Conservation (phyloP, 1,140 invertebrate genomes). For the Heliconius melpomene region DNA sequence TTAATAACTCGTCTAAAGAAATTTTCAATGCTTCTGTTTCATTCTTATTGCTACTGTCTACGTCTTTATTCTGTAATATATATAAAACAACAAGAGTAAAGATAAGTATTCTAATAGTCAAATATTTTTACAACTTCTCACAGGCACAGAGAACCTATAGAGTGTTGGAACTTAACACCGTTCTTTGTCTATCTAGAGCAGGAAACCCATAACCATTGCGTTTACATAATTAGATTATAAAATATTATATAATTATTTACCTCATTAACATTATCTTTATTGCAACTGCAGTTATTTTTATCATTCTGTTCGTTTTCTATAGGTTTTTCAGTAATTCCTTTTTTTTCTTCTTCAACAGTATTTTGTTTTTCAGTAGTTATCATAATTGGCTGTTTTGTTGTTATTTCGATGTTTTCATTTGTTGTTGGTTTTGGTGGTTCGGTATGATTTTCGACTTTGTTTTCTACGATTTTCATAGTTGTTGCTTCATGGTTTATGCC, state of each 20-base stretch:
- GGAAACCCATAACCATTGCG: no score
- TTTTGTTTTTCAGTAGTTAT: not conserved
- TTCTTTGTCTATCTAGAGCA: no score
- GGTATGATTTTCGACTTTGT: not conserved
- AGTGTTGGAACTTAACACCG: no score
- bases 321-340: not conserved
- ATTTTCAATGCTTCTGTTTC: constrained; percentile 8
- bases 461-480: not conserved
- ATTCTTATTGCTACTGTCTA: not conserved
- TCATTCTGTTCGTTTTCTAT: not conserved
- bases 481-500: not conserved
- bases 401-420: not conserved
- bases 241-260: not conserved
- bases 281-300: not conserved
- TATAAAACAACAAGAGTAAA: not conserved
- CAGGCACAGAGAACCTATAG: no score
- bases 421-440: not conserved
- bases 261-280: not conserved
- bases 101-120: not conserved
- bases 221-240: not conserved
- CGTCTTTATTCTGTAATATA: not conserved
- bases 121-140: no score
- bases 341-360: not conserved
- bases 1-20: constrained; percentile 12
- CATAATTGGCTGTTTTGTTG: not conserved